These are phyloP conservation scores for Dynastes tityus DNA, from an alignment of 2,888 invertebrate species.

Conservation along the genomic window DNA sequence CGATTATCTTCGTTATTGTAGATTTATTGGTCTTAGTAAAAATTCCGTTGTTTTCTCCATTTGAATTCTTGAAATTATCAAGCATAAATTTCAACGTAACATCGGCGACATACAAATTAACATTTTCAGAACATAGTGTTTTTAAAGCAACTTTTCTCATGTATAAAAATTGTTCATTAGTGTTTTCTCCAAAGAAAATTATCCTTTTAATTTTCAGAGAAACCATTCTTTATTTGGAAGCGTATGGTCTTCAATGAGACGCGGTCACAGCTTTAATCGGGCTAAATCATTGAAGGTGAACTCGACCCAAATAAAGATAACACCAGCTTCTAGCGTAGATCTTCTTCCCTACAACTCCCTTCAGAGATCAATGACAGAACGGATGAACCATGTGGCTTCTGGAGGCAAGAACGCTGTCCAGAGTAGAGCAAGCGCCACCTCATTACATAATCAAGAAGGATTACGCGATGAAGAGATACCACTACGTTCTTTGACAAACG, in stretches of 20 bases:
- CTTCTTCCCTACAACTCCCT: conserved; percentile 76
- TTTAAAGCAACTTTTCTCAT: too few species aligned
- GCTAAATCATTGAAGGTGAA: conserved; percentile 76
- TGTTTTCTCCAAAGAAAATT: too few species aligned
- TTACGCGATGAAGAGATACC: conserved; percentile 82
- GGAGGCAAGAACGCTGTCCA: conserved; percentile 68
- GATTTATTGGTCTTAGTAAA: too few species aligned
- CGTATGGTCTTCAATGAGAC: conserved; percentile 94
- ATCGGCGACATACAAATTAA: too few species aligned
- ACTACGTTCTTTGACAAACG: conserved; percentile 78
- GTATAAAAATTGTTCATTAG: too few species aligned
- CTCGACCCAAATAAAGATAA: conserved; percentile 72
- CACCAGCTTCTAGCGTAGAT: conserved; percentile 70
- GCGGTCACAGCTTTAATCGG: conserved; percentile 77
- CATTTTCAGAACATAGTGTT: too few species aligned
- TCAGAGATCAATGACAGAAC: conserved; percentile 73
- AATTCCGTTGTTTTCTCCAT: too few species aligned
- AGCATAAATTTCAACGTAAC: too few species aligned
- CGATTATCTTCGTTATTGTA: too few species aligned
- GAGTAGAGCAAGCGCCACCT: conserved; percentile 65
- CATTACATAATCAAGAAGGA: conserved; percentile 65
- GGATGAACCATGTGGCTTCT: conserved; percentile 75
- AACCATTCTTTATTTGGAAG: conserved; percentile 97
- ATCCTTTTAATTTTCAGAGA: conserved; percentile 77
- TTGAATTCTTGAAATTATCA: too few species aligned